Evolutionary conservation across 2,888 invertebrate genomes (phyloP).

Genomic region (Poecilus cupreus): DNA sequence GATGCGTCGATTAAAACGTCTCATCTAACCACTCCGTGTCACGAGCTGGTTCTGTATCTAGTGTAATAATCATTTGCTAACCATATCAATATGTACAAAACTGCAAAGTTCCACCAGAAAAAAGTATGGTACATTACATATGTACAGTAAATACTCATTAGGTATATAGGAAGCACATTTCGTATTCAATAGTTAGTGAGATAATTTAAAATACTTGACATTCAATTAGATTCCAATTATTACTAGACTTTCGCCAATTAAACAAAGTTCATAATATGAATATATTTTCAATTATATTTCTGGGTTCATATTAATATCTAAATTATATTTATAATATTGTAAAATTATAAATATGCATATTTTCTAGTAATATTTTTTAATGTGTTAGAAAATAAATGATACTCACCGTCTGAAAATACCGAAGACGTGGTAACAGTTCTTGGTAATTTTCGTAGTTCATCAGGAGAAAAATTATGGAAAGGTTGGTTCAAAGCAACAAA

Average conservation of each 20-base stretch:
- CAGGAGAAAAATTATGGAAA: constrained; percentile 81
- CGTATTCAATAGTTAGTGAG: no score
- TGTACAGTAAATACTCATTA: neutral
- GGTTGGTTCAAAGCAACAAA: constrained; percentile 97
- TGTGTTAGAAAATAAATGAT: constrained; percentile 59
- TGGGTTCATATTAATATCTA: no score
- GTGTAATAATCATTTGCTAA: constrained; percentile 34
- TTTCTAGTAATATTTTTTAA: neutral
- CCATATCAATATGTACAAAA: constrained; percentile 23
- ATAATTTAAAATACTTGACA: no score
- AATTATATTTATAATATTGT: neutral
- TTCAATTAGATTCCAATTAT: no score
- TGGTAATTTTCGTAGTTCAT: constrained; percentile 78
- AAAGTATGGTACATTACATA: constrained; percentile 31
- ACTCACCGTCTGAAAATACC: constrained; percentile 86
- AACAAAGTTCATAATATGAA: neutral
- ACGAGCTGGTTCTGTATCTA: constrained; percentile 35
- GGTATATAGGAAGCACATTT: neutral
- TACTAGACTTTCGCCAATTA: neutral
- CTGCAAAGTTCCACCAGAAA: neutral
- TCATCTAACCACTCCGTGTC: constrained; percentile 63
- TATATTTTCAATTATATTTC: neutral
- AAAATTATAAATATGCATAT: neutral
- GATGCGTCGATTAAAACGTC: constrained; percentile 36
- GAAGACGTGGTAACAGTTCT: constrained; percentile 68